Percentiles rank a stretch among this genome's conserved stretches.
phyloP scores from a whole-genome alignment of 37 sponge, comb jelly and placozoan species.

The Tethya wilhelma region DNA sequence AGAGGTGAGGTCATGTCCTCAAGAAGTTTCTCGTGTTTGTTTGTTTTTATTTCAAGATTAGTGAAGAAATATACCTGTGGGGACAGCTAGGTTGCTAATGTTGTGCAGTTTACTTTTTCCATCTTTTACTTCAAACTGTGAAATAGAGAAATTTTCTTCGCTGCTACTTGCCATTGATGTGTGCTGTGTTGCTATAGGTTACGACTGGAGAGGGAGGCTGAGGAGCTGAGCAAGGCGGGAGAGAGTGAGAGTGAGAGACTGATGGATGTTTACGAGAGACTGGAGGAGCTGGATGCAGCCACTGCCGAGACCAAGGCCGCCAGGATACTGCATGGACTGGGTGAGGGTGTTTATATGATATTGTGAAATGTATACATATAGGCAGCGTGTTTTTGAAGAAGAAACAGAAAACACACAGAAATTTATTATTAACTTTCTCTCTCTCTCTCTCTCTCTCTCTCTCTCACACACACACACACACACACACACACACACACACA shows the following conservation, averaged over 20 bases:
- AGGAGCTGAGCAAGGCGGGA: constrained; percentile 58
- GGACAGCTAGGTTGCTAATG: too few species aligned
- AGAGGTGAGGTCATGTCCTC: constrained; percentile 60
- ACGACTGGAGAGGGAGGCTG: constrained; percentile 77
- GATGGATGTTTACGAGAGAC: constrained; percentile 86
- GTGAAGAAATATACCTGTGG: too few species aligned
- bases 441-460: neutral
- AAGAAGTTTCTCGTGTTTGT: too few species aligned
- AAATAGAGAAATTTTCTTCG: too few species aligned
- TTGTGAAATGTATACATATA: neutral
- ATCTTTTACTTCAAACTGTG: too few species aligned
- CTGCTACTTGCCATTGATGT: too few species aligned
- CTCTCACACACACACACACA: constrained; percentile 8
- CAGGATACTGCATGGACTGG: constrained; percentile 70
- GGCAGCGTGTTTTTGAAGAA: neutral
- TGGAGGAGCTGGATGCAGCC: constrained; percentile 86
- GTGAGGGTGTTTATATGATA: constrained; percentile 4
- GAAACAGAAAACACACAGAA: neutral
- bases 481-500: neutral
- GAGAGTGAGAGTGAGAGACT: constrained; percentile 79
- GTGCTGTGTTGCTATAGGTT: constrained; percentile 6
- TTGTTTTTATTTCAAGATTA: too few species aligned
- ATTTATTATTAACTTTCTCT: neutral
- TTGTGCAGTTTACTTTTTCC: too few species aligned
- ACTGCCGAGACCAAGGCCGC: constrained; percentile 84